Conservation (phyloP, 1,140 invertebrate species). For the Drosophila miranda region DNA sequence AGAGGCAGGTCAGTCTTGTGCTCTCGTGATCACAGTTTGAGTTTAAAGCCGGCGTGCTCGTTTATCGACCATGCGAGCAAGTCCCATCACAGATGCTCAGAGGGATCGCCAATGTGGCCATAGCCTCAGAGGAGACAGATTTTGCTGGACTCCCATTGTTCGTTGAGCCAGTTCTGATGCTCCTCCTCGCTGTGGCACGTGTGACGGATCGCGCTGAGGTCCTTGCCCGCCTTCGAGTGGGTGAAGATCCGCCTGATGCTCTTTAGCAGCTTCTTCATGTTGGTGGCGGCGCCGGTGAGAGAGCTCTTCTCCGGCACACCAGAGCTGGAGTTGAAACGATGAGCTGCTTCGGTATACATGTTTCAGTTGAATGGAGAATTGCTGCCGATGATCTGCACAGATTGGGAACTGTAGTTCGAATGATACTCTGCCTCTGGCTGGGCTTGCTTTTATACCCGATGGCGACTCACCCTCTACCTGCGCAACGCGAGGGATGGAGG, state of each 20-base stretch:
- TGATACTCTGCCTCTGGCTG: slow-evolving; percentile 34
- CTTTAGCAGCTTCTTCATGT: slow-evolving; percentile 64
- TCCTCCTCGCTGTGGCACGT: slow-evolving; percentile 59
- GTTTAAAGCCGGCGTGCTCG: slow-evolving; percentile 56
- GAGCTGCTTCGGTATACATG: slow-evolving; percentile 51
- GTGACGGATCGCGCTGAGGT: slow-evolving; percentile 6
- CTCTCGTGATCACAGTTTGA: slow-evolving; percentile 58
- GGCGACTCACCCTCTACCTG: slow-evolving; percentile 21
- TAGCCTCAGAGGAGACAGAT: slow-evolving; percentile 13
- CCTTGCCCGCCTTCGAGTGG: slow-evolving; percentile 25
- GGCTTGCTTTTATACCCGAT: slow-evolving; percentile 50
- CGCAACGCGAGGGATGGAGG: slow-evolving; percentile 7
- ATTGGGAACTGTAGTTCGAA: slow-evolving; percentile 45
- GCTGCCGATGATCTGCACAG: slow-evolving; percentile 28
- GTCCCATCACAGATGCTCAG: slow-evolving; percentile 60
- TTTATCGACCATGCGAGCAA: slow-evolving; percentile 37
- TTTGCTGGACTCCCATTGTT: slow-evolving; percentile 52
- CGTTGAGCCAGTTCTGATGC: slow-evolving; percentile 71
- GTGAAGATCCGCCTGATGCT: slow-evolving; percentile 54
- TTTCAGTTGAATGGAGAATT: slow-evolving; percentile 11
- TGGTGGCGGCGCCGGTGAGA: slow-evolving; percentile 49
- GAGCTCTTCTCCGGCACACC: slow-evolving; percentile 40
- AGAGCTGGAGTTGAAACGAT: slow-evolving; percentile 8
- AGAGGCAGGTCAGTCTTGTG: slow-evolving; percentile 53
- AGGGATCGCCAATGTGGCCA: not conserved